Evolutionary conservation across 2,797 vertebrate species (phyloP), one percentile per base, ranked within the genome.

Genomic region (Mormyrus hasselquistii): DNA sequence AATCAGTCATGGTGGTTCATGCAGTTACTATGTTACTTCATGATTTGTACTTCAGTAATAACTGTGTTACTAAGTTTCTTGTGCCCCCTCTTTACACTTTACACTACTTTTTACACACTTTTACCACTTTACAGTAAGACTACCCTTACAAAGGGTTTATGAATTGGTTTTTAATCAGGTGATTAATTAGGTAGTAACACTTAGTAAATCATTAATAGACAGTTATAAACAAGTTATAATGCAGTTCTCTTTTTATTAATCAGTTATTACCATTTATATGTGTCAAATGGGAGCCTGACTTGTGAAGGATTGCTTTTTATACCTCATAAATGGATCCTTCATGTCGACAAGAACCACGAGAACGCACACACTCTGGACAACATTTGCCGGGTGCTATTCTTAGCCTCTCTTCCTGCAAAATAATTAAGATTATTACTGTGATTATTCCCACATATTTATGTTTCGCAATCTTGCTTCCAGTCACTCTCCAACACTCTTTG

Each of bases 341-440:
- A 0, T 97, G 93, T 88, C 92, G 96, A 93, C 98, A 99, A 90
- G 94, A 96, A 55, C 93, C 96, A 34, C 94, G 88, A 0, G 93
- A 94, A 50, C 88, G 93, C 8, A 94, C 90, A 89, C 98, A 99
- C 90, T 96, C 94, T 0, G 98, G 98, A 89, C 98, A 99, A 93
- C 98, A 99, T 57, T 94, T 90, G 92, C 96, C 97, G 91, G 97
- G 93, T 10, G 95, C 93, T 91, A 98, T 97, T 90, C 93, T 96
- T 87, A 99, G 93, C 79, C 94, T 95, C 90, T 98, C 97, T 1
- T 97, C 97, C 98, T 99, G 49, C 47, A 34, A 87, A 92, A 76
- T 89, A 91, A 90, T 89, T 14, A 90, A 91, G 41, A 83, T 47
- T 44, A 83, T 47, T 29, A 29, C 62, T 14, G 25, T 12, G 25